phyloP scores from a whole-genome alignment of 2,113 vertebrate genomes.

The Ellobius talpinus region DNA sequence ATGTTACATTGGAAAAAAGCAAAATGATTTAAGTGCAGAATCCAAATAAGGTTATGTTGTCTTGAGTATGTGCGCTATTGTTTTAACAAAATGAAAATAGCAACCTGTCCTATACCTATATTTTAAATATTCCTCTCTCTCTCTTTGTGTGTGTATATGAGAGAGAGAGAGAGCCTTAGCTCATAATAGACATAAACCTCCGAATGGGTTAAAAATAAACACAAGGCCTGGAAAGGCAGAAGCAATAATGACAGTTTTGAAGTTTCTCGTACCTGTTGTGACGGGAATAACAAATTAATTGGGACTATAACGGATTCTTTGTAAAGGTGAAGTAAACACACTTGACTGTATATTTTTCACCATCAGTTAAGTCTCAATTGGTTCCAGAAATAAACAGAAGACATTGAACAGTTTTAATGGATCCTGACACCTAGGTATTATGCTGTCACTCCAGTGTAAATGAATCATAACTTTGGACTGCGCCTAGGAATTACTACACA shows the following conservation, averaged over 20 bases:
- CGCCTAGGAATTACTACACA: slow-evolving; percentile 98
- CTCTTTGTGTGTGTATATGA: no score
- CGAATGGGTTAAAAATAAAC: slow-evolving; percentile 93
- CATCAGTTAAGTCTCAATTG: slow-evolving; percentile 99
- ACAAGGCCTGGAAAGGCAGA: slow-evolving; percentile 92
- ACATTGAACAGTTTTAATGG: slow-evolving; percentile 99
- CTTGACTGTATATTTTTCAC: slow-evolving; percentile 99
- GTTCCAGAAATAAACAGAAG: slow-evolving; percentile 99
- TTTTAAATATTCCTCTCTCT: not conserved
- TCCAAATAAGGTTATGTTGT: not conserved
- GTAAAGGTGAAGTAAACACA: slow-evolving; percentile 99
- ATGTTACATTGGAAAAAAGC: slow-evolving; percentile 48
- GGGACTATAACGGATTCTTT: slow-evolving; percentile 99
- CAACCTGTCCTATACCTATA: not conserved
- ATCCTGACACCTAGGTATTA: slow-evolving; percentile 99
- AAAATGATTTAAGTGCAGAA: not conserved
- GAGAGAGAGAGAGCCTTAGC: not conserved
- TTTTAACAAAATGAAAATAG: slow-evolving; percentile 70
- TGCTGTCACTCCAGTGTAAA: slow-evolving; percentile 99
- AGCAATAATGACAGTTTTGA: slow-evolving; percentile 96
- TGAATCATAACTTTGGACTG: slow-evolving; percentile 99
- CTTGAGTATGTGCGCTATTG: not conserved
- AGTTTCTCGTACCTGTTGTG: slow-evolving; percentile 97
- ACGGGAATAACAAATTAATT: slow-evolving; percentile 99
- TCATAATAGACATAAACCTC: slow-evolving; percentile 44